A percentile compares a stretch with the other conserved stretches of the same genome.
phyloP scores from a whole-genome alignment of 2,888 invertebrate genomes.

The Cryptocheilus praepositus region DNA sequence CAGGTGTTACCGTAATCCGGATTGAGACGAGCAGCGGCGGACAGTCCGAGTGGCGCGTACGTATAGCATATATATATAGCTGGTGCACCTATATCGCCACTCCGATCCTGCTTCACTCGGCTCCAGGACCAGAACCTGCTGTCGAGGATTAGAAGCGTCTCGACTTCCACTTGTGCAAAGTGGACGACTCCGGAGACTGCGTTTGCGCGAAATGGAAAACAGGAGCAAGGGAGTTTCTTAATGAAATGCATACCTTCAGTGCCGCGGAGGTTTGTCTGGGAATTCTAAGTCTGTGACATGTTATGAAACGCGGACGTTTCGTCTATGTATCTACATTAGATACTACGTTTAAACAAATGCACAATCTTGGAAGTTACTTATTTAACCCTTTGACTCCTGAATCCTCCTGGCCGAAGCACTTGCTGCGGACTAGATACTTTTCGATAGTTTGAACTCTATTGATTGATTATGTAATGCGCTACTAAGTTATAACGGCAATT shows the following conservation, averaged over 20 bases:
- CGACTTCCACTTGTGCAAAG: conserved; percentile 20
- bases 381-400: too few relatives aligned
- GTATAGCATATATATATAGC: conserved; percentile 23
- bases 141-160: conserved; percentile 39
- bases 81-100: conserved; percentile 3
- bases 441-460: too few relatives aligned
- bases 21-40: conserved; percentile 53
- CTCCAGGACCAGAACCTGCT: conserved; percentile 11
- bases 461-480: too few relatives aligned
- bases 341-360: too few relatives aligned
- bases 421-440: too few relatives aligned
- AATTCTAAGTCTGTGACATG: not conserved
- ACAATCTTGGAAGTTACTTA: too few relatives aligned
- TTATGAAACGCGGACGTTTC: too few relatives aligned
- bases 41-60: conserved; percentile 38
- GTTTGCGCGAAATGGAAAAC: not conserved
- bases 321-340: too few relatives aligned
- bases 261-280: not conserved
- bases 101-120: conserved; percentile 20
- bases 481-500: too few relatives aligned
- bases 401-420: too few relatives aligned
- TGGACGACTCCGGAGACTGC: conserved; percentile 7
- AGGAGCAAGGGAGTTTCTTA: not conserved
- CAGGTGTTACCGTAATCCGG: conserved; percentile 71
- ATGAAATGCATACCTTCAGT: not conserved